Base-by-base conservation (phyloP, 2,888 invertebrate species). In the Cephalotes varians region DNA sequence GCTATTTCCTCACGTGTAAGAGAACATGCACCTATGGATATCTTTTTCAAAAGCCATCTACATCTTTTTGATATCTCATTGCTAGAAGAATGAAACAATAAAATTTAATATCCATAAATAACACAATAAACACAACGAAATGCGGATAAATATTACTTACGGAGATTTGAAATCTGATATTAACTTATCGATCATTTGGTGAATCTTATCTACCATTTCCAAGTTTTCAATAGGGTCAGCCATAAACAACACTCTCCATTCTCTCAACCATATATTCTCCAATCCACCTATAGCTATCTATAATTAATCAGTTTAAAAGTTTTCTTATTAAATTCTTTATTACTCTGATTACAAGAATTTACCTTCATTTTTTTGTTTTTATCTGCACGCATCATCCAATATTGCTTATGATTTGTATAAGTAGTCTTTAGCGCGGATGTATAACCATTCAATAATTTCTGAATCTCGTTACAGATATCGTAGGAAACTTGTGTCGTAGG, bases 221-320 rank as follows among this genome's bases (percentile, higher is more conserved):
- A 88, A 82, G 6, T 94, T 84, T 87, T 96, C 95, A 18, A 95
- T 81, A 44, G 96, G 95, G 90, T 96, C 96, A 3, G 97, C 97
- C 6, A 96, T 95, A 18, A 97, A 95, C 69, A 97, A 94, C 87
- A 96, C 94, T 85, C 96, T 95, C 96, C 96, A 97, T 37, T 96
- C 96, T 58, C 95, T 95, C 0, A 97, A 94, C 96, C 96, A 97
- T 47, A 95, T 95, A 18, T 95, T 95, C 88, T 96, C 96, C 93
- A 97, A 95, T 73, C 96, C 95, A 62, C 95, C 95, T 37, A 97
- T 95, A 7, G 96, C 95, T 89, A 95, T 95, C 96, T 97, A 64
- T 56, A 81, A 85, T 25, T 62, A 83, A 64, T 28, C 0, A 51
- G 58, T n/a, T 54, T 44, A 31, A 31, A 81, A 64, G 73, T 21